Conservation (phyloP, 2,888 invertebrate species). For the Agonopterix alstromeriana region DNA sequence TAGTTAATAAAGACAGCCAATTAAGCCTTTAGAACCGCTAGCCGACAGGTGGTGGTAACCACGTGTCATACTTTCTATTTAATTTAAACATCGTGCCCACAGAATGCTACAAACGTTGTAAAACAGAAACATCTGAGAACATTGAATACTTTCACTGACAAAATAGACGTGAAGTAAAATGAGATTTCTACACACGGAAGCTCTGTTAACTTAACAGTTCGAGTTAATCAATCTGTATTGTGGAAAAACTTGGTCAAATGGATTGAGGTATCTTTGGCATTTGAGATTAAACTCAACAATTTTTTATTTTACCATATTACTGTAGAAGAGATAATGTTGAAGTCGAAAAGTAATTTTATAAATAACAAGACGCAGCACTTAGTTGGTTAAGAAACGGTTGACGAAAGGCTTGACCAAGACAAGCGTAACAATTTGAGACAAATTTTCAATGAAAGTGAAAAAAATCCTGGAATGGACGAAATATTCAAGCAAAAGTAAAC, state of each 20-base stretch:
- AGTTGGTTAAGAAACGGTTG: too few species aligned
- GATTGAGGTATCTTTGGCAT: too few species aligned
- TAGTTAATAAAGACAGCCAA: slow-evolving; percentile 26
- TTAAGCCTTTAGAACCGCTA: slow-evolving; percentile 20
- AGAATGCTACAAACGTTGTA: background rate
- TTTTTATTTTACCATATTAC: too few species aligned
- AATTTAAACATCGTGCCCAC: slow-evolving; percentile 12
- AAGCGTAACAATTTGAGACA: too few species aligned
- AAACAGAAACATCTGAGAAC: background rate
- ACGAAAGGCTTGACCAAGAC: too few species aligned
- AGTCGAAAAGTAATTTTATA: too few species aligned
- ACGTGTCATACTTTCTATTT: slow-evolving; percentile 23
- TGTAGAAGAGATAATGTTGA: too few species aligned
- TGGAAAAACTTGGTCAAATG: background rate
- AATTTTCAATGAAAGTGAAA: too few species aligned
- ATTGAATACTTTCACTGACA: slow-evolving; percentile 20
- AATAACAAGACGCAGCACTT: too few species aligned
- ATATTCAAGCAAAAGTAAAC: too few species aligned
- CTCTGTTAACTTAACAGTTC: slow-evolving; percentile 11
- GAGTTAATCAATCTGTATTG: slow-evolving; percentile 3
- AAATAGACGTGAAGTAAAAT: slow-evolving; percentile 16
- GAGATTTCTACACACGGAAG: slow-evolving; percentile 17
- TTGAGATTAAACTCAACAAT: too few species aligned
- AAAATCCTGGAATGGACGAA: too few species aligned
- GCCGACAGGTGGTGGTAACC: slow-evolving; percentile 13